These are phyloP conservation scores for Prosapia bicincta DNA, from an alignment of 2,888 invertebrate genomes.

Conservation along the genomic window DNA sequence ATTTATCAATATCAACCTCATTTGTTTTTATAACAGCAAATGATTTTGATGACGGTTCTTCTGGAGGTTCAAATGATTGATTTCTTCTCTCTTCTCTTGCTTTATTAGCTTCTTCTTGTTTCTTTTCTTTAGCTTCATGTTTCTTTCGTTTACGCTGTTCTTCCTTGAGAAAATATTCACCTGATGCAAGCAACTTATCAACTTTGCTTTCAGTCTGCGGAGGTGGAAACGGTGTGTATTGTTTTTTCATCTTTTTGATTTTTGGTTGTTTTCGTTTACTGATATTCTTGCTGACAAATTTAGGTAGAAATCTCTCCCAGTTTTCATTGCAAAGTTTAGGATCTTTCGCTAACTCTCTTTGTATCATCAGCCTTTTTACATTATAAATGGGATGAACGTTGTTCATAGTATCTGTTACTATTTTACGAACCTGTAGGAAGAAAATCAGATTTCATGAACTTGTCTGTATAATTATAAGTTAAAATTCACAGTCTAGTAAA, in stretches of 20 bases:
- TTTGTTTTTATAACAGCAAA: slow-evolving; percentile 43
- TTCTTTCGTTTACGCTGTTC: slow-evolving; percentile 70
- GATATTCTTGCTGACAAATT: slow-evolving; percentile 86
- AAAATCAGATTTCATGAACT: too few species aligned
- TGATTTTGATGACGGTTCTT: slow-evolving; percentile 50
- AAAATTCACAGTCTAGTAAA: too few species aligned
- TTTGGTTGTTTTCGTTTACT: slow-evolving; percentile 85
- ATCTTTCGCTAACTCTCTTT: slow-evolving; percentile 91
- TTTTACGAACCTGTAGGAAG: slow-evolving; percentile 62
- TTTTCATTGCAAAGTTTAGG: slow-evolving; percentile 87
- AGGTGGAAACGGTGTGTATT: slow-evolving; percentile 98
- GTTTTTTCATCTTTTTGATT: slow-evolving; percentile 84
- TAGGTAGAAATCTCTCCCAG: slow-evolving; percentile 96
- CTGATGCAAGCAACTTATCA: slow-evolving; percentile 89
- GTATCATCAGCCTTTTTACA: slow-evolving; percentile 96
- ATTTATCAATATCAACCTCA: slow-evolving; percentile 61
- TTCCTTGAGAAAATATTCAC: slow-evolving; percentile 94
- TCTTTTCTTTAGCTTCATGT: slow-evolving; percentile 71
- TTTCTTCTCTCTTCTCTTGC: slow-evolving; percentile 72
- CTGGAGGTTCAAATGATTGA: slow-evolving; percentile 78
- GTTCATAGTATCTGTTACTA: slow-evolving; percentile 96
- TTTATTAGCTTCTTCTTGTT: slow-evolving; percentile 69
- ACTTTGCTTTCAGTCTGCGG: slow-evolving; percentile 87
- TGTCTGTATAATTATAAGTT: too few species aligned
- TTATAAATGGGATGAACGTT: slow-evolving; percentile 99